These are phyloP conservation scores for Arctia plantaginis DNA, from an alignment of 2,888 invertebrate genomes.

Conservation along the genomic window DNA sequence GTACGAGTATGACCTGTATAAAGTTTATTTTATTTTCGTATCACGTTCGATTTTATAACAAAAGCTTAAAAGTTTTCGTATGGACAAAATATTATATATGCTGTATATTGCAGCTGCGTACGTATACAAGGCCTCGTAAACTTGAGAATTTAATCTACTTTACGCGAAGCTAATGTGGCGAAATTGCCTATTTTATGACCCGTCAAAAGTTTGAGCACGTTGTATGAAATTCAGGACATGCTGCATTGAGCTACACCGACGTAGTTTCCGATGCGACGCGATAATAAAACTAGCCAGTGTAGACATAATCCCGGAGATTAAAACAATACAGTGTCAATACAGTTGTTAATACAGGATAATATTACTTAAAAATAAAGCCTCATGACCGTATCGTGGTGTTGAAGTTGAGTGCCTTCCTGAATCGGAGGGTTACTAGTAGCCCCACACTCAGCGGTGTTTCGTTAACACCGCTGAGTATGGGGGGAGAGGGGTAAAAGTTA, in stretches of 20 bases:
- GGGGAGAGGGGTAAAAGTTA: no score
- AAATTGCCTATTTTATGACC: conserved; percentile 54
- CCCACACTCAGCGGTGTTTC: no score
- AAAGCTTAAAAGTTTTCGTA: neutral
- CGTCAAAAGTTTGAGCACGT: conserved; percentile 23
- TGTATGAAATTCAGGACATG: conserved; percentile 6
- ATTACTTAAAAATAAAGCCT: no score
- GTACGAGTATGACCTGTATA: neutral
- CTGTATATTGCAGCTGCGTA: conserved; percentile 35
- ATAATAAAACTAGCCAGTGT: neutral
- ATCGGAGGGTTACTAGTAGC: no score
- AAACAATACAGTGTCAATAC: no score
- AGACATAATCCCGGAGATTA: neutral
- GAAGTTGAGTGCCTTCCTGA: no score
- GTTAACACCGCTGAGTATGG: no score
- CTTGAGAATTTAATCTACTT: conserved; percentile 62
- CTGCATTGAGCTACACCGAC: neutral
- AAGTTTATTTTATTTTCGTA: neutral
- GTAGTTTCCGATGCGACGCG: neutral
- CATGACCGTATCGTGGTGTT: no score
- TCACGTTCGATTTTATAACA: conserved; percentile 4
- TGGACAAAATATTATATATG: neutral
- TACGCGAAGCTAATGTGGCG: conserved; percentile 46
- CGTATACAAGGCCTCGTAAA: conserved; percentile 59
- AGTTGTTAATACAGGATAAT: neutral